These are phyloP conservation scores for Zenarchopterus dispar DNA, from an alignment of 2,797 vertebrate species.

Conservation along the genomic window DNA sequence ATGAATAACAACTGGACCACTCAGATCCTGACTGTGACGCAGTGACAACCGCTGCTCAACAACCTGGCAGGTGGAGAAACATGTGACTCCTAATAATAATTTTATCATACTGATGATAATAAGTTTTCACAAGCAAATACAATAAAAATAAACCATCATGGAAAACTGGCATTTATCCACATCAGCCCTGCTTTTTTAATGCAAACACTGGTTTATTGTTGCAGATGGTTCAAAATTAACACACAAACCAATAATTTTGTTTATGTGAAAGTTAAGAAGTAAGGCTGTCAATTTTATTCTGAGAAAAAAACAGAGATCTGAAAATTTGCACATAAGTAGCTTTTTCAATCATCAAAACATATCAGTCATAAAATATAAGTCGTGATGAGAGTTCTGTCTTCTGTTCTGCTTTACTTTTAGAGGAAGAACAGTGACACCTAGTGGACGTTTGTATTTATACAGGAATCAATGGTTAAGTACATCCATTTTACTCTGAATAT, in stretches of 20 bases:
- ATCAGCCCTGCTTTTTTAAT: conserved; percentile 1
- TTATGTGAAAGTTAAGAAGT: neutral
- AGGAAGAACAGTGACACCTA: conserved; percentile 64
- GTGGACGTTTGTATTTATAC: conserved; percentile 29
- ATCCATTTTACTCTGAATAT: no score
- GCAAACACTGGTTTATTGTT: neutral
- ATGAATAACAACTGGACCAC: conserved; percentile 49
- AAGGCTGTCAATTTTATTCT: no score
- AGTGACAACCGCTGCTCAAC: conserved; percentile 49
- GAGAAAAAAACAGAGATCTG: no score
- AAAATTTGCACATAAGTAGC: no score
- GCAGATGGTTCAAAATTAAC: neutral
- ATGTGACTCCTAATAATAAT: neutral
- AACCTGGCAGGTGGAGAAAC: conserved; percentile 13
- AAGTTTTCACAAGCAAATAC: neutral
- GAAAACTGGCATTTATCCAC: no score
- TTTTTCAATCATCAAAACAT: neutral
- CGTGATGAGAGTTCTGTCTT: neutral
- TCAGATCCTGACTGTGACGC: conserved; percentile 37
- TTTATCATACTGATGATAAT: neutral
- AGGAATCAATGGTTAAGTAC: neutral
- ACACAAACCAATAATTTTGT: neutral
- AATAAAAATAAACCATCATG: neutral
- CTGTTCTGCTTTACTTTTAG: neutral
- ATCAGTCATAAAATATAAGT: neutral